phyloP scores from a whole-genome alignment of 2,797 vertebrate species.

The Acipenser ruthenus region DNA sequence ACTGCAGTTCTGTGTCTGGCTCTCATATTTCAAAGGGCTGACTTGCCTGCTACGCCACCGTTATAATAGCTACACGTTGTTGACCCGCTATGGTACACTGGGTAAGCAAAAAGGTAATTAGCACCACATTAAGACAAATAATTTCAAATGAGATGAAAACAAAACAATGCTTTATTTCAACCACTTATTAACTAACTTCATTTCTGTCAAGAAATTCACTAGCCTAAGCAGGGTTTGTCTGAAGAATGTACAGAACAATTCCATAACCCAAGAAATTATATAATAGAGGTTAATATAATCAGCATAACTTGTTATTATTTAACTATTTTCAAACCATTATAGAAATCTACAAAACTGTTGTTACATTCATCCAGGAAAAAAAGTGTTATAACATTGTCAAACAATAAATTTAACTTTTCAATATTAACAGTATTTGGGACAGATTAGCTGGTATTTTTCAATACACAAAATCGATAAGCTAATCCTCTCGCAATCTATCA shows the following conservation, averaged over 20 bases:
- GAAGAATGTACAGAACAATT: neutral
- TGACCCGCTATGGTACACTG: too few species aligned
- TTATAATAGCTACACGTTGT: too few species aligned
- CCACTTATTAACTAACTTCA: neutral
- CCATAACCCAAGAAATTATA: slow-evolving; percentile 22
- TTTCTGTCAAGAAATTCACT: neutral
- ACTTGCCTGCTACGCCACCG: too few species aligned
- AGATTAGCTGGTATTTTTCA: neutral
- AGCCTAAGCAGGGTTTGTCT: neutral
- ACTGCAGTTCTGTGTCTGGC: too few species aligned
- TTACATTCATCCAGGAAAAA: slow-evolving; percentile 32
- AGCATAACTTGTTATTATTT: slow-evolving; percentile 9
- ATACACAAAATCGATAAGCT: neutral
- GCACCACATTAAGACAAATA: neutral
- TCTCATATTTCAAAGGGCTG: too few species aligned
- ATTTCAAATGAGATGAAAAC: neutral
- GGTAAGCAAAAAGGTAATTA: too few species aligned
- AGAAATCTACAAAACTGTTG: slow-evolving; percentile 40
- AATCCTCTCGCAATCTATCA: too few species aligned
- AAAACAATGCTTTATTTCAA: neutral
- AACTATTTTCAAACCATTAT: slow-evolving; percentile 1
- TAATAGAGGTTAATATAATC: slow-evolving; percentile 12
- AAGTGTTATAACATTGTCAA: slow-evolving; percentile 23
- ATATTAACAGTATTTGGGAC: slow-evolving; percentile 18
- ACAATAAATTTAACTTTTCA: slow-evolving; percentile 43